These are phyloP conservation scores for Tachysurus fulvidraco DNA, from an alignment of 2,113 vertebrate species.

Conservation along the genomic window DNA sequence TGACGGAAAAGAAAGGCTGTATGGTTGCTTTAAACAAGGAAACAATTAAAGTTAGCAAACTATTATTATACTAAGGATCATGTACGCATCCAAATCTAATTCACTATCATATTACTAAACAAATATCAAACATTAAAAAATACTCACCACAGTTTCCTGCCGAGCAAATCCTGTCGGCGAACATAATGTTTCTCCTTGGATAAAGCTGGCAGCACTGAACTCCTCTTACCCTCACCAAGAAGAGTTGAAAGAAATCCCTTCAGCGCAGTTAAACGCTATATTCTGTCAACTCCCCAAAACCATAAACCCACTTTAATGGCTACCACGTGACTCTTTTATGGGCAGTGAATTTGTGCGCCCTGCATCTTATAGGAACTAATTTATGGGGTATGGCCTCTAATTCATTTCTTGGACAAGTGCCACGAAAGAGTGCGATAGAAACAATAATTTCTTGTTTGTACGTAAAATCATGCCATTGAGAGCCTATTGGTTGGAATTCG, in stretches of 20 bases:
- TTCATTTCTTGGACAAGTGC: background rate
- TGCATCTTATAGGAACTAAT: constrained; percentile 77
- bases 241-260: constrained; percentile 96
- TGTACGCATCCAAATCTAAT: background rate
- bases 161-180: constrained; percentile 53
- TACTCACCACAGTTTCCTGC: constrained; percentile 90
- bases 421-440: background rate
- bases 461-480: constrained; percentile 71
- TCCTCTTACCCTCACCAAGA: constrained; percentile 85
- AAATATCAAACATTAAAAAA: constrained; percentile 47
- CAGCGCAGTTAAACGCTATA: constrained; percentile 99
- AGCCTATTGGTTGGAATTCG: background rate
- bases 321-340: constrained; percentile 99
- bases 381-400: background rate
- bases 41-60: background rate
- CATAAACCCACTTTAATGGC: constrained; percentile 99
- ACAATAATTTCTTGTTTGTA: background rate
- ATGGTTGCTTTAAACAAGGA: background rate
- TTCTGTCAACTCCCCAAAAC: constrained; percentile 99
- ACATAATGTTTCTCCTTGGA: constrained; percentile 59
- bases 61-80: background rate
- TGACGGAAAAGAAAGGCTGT: background rate
- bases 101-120: background rate
- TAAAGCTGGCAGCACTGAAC: constrained; percentile 79
- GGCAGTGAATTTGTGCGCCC: constrained; percentile 98